Percentiles rank a stretch among this genome's conserved stretches.
Evolutionary conservation across 2,797 vertebrate genomes (phyloP).

Genomic region (Arnoldichthys spilopterus): DNA sequence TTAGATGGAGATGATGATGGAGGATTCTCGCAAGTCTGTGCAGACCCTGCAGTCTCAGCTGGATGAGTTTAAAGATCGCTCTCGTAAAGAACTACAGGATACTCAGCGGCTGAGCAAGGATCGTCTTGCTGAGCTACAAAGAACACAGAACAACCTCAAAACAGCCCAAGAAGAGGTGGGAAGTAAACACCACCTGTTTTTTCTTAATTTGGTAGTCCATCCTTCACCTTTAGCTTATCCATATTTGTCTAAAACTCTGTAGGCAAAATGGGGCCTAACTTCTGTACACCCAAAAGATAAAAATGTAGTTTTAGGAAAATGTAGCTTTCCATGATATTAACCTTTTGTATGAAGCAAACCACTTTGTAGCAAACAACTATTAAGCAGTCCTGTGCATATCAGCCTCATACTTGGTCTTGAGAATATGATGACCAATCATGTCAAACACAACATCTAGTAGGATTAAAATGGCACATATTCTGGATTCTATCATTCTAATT

Average conservation of each 20-base stretch:
- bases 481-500: no score
- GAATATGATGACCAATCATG: no score
- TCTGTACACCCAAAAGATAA: no score
- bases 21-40: conserved; percentile 85
- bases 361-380: no score
- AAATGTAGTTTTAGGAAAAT: no score
- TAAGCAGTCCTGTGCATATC: no score
- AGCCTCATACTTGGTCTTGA: no score
- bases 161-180: conserved; percentile 89
- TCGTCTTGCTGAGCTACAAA: conserved; percentile 84
- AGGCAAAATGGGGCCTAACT: no score
- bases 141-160: conserved; percentile 78
- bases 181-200: not conserved
- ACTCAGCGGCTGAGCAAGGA: conserved; percentile 88
- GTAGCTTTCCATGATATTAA: no score
- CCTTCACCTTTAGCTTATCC: not conserved
- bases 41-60: conserved; percentile 81
- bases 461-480: no score
- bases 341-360: no score
- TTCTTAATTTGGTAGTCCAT: not conserved
- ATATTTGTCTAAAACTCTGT: not conserved
- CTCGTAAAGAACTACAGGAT: conserved; percentile 86
- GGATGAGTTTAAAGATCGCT: conserved; percentile 90
- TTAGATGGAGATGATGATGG: conserved; percentile 87
- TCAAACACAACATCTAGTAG: no score